Percentiles rank a stretch among this genome's conserved stretches.
phyloP scores from a whole-genome alignment of 2,888 invertebrate species.

The Autographa gamma region DNA sequence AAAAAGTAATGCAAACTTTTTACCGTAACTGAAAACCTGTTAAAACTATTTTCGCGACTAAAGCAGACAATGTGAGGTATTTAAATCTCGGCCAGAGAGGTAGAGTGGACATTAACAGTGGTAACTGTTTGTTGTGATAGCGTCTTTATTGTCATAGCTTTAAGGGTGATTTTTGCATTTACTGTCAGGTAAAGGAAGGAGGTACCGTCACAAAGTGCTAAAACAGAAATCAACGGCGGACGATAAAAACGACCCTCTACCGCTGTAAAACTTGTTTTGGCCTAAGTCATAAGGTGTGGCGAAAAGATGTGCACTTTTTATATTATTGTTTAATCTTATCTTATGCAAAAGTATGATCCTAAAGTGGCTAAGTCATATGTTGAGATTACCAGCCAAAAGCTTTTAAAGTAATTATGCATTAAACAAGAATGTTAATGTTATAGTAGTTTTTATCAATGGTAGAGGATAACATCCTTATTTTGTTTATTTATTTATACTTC shows the following conservation, averaged over 20 bases:
- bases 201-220: constrained; percentile 79
- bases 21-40: constrained; percentile 33
- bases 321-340: too few relatives aligned
- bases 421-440: too few relatives aligned
- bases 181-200: constrained; percentile 28
- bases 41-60: constrained; percentile 49
- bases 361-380: too few relatives aligned
- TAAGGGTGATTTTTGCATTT: neutral
- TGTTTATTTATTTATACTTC: too few relatives aligned
- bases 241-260: constrained; percentile 71
- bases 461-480: too few relatives aligned
- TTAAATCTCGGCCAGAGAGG: constrained; percentile 58
- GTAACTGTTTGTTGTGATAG: neutral
- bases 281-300: constrained; percentile 22
- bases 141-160: neutral
- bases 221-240: constrained; percentile 77
- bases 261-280: constrained; percentile 15
- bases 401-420: too few relatives aligned
- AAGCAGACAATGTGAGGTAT: constrained; percentile 55
- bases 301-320: neutral
- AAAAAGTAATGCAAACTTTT: constrained; percentile 38
- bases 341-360: too few relatives aligned
- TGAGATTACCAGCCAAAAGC: too few relatives aligned
- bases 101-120: neutral
- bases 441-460: too few relatives aligned